Evolutionary conservation across 2,113 vertebrate species (phyloP).

Genomic region (Pteronura brasiliensis): DNA sequence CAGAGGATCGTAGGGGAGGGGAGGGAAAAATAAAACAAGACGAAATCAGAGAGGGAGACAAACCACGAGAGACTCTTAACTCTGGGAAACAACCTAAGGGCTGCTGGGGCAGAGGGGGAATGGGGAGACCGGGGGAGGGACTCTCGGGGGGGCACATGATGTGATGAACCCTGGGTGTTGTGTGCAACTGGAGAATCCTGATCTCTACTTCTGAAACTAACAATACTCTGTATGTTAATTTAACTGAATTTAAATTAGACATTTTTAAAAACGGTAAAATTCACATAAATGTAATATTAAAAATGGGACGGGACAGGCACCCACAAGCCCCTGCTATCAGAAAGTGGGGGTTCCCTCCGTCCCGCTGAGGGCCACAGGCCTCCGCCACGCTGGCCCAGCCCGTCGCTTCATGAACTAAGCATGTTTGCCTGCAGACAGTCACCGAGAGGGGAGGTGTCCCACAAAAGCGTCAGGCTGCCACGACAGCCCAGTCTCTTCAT

Average conservation of each 20-base stretch:
- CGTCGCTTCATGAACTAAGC: too few relatives aligned
- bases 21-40: not conserved
- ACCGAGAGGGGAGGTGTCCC: fast-evolving
- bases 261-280: not conserved
- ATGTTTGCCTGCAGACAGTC: fast-evolving
- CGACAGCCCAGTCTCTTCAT: not conserved
- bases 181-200: not conserved
- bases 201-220: not conserved
- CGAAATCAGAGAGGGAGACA: not conserved
- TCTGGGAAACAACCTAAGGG: not conserved
- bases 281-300: fast-evolving
- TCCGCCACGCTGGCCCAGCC: not conserved
- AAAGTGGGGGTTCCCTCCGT: fast-evolving
- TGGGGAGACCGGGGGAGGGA: too few relatives aligned
- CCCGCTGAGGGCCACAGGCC: fast-evolving
- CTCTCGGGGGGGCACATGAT: too few relatives aligned
- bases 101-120: not conserved
- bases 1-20: not conserved
- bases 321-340: fast-evolving
- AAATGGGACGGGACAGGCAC: fast-evolving
- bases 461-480: fast-evolving
- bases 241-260: not conserved
- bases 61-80: not conserved
- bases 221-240: not conserved
- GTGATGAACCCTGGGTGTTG: too few relatives aligned